Percentiles rank a stretch among this genome's conserved stretches.
These are phyloP conservation scores for Ciona savignyi DNA, from an alignment of 23 tunicate species.

Conservation along the genomic window DNA sequence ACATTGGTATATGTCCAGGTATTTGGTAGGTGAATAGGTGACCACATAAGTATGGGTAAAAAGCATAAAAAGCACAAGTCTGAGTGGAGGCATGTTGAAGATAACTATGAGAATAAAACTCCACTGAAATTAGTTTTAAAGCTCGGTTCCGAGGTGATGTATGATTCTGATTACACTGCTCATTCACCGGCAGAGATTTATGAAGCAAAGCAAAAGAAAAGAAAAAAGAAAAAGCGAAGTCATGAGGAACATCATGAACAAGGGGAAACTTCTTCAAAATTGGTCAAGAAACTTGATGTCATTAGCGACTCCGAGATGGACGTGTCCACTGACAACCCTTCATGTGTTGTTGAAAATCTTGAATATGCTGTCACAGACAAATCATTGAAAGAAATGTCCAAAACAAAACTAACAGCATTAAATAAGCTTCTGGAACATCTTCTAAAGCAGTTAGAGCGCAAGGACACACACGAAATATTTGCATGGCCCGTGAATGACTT, in stretches of 20 bases:
- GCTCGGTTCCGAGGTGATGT: conserved; percentile 74
- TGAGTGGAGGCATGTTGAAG: conserved; percentile 33
- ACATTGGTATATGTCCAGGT: not conserved
- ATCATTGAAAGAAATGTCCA: not conserved
- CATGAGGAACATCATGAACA: conserved; percentile 2
- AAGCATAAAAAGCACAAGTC: conserved; percentile 83
- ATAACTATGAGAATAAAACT: conserved; percentile 35
- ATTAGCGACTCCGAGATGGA: conserved; percentile 4
- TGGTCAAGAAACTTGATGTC: not conserved
- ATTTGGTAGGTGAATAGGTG: not conserved
- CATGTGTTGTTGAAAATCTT: not conserved
- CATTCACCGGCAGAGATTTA: not conserved
- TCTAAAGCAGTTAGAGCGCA: conserved; percentile 51
- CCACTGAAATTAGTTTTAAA: conserved; percentile 71
- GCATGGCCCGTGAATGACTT: conserved; percentile 88
- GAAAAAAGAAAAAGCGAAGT: conserved; percentile 24
- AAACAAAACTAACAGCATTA: conserved; percentile 18
- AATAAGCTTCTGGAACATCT: conserved; percentile 32
- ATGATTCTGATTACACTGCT: conserved; percentile 81
- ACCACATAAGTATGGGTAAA: conserved; percentile 39
- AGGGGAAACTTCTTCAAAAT: not conserved
- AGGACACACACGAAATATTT: conserved; percentile 85
- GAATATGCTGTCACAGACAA: not conserved
- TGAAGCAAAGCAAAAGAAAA: not conserved
- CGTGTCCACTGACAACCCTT: not conserved